Percentiles rank a stretch among this genome's conserved stretches.
Conservation (phyloP, 2,888 invertebrate species). For the Eupithecia subumbrata region DNA sequence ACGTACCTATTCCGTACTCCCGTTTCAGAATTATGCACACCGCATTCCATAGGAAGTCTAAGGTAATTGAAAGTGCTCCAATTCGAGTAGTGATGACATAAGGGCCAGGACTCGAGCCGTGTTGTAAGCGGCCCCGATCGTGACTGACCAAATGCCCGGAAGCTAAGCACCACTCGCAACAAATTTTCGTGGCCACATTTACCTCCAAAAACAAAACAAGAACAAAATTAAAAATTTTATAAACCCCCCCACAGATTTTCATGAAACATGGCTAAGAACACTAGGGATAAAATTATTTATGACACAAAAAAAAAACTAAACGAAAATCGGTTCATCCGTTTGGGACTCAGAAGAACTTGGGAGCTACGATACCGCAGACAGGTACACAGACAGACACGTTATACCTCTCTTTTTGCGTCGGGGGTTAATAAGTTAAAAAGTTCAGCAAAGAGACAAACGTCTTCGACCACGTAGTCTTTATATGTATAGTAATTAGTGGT, state of each 20-base stretch:
- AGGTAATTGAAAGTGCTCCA: constrained; percentile 45
- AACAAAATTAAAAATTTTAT: too few species aligned
- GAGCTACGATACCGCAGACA: too few species aligned
- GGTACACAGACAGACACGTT: too few species aligned
- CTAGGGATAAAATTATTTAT: too few species aligned
- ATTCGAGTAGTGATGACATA: constrained; percentile 58
- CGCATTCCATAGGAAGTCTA: constrained; percentile 36
- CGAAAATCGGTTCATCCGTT: too few species aligned
- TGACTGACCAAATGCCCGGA: constrained; percentile 77
- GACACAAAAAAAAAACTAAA: too few species aligned
- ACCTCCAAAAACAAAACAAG: constrained; percentile 51
- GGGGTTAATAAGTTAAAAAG: constrained; percentile 5
- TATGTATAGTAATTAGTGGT: too few species aligned
- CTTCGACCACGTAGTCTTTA: too few species aligned
- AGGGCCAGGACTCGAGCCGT: constrained; percentile 55
- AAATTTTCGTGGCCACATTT: constrained; percentile 69
- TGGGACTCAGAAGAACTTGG: too few species aligned
- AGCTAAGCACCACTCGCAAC: constrained; percentile 69
- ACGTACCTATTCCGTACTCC: neutral
- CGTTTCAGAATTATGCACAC: constrained; percentile 22
- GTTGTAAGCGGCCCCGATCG: constrained; percentile 68
- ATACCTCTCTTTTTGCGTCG: too few species aligned
- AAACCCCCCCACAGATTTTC: too few species aligned
- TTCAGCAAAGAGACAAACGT: neutral
- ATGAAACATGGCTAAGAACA: too few species aligned